These are phyloP conservation scores for Amphibalanus amphitrite DNA, from an alignment of 1,140 invertebrate species.

Conservation along the genomic window DNA sequence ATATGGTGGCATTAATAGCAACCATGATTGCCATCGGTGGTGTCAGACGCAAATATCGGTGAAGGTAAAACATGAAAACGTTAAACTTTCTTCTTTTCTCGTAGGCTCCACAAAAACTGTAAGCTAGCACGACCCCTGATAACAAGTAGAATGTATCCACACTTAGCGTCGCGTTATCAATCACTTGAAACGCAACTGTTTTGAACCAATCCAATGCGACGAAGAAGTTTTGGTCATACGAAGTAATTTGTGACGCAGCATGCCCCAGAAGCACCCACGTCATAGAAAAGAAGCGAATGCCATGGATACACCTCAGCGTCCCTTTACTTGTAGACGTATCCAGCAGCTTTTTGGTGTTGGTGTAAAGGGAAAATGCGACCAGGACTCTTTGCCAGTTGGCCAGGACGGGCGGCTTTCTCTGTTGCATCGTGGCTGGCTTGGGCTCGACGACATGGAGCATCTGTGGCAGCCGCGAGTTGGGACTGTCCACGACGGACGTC, in stretches of 20 bases:
- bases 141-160: not conserved
- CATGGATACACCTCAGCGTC: not conserved
- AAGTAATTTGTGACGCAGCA: not conserved
- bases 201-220: not conserved
- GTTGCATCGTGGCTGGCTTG: not conserved
- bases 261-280: not conserved
- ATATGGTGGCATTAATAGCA: not conserved
- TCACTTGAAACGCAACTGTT: not conserved
- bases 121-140: not conserved
- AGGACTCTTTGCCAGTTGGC: not conserved
- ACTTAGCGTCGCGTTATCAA: not conserved
- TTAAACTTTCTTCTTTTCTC: not conserved
- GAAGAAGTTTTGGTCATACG: not conserved
- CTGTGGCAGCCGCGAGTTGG: not conserved
- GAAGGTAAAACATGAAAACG: not conserved
- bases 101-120: not conserved
- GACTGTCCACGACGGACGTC: too few species aligned
- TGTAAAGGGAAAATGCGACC: not conserved
- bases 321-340: not conserved
- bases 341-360: not conserved
- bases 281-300: slow-evolving; percentile 1
- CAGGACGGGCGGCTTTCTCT: too few species aligned
- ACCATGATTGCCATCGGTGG: not conserved
- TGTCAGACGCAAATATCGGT: not conserved
- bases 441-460: not conserved